Conservation (phyloP, 2,113 vertebrate species). For the Chlamydotis undulata region DNA sequence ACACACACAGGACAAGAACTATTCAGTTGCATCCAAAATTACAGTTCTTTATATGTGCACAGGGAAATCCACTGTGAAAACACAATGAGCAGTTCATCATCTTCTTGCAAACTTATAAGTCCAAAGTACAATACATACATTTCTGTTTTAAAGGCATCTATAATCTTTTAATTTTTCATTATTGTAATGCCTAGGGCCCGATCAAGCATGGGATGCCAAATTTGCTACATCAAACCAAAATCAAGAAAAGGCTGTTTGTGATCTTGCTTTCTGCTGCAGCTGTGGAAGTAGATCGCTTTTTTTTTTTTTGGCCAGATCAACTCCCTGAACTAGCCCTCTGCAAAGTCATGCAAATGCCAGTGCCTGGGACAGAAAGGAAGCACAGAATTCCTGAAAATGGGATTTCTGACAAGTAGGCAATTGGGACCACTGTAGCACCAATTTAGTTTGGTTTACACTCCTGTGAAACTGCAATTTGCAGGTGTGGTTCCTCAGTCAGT, state of each 20-base stretch:
- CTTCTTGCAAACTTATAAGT: background rate
- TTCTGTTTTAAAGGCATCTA: background rate
- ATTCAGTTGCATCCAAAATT: background rate
- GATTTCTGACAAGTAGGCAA: background rate
- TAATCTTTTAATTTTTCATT: background rate
- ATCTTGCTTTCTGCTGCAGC: background rate
- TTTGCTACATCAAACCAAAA: background rate
- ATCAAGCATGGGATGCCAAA: background rate
- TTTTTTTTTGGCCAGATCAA: background rate
- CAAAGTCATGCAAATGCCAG: background rate
- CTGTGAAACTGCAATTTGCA: background rate
- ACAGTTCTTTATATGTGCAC: background rate
- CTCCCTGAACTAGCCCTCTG: background rate
- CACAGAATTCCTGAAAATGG: background rate
- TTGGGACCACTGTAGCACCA: background rate
- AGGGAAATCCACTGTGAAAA: background rate
- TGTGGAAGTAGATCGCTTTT: background rate
- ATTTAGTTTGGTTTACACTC: background rate
- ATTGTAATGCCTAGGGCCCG: background rate
- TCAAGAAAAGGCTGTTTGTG: background rate
- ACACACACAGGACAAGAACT: background rate
- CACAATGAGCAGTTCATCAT: background rate
- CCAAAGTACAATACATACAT: background rate
- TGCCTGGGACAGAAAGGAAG: background rate
- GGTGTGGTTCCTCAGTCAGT: background rate